Evolutionary conservation across 1,140 invertebrate genomes (phyloP).

Genomic region (Cyphomyrmex costatus): DNA sequence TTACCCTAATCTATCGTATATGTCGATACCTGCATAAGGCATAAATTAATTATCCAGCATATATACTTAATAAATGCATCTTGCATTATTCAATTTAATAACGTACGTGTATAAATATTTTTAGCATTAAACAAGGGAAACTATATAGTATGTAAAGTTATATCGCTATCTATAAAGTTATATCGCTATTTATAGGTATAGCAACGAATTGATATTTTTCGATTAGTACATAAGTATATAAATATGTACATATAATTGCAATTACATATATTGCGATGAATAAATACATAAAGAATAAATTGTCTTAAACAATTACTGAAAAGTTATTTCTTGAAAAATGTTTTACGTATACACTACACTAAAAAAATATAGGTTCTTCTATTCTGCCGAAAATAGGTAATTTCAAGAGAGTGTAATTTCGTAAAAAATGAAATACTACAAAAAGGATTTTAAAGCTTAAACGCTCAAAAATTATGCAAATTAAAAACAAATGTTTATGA

Average conservation of each 20-base stretch:
- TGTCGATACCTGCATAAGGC: not conserved
- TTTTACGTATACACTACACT: too few species aligned
- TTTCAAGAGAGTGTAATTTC: too few species aligned
- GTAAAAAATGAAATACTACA: too few species aligned
- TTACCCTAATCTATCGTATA: constrained; percentile 34
- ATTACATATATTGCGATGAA: not conserved
- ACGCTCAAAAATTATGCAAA: too few species aligned
- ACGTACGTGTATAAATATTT: constrained; percentile 4
- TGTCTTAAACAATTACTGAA: too few species aligned
- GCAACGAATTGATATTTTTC: not conserved
- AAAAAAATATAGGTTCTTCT: too few species aligned
- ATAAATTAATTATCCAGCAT: constrained; percentile 9
- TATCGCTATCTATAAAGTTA: not conserved
- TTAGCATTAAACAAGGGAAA: not conserved
- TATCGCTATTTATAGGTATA: not conserved
- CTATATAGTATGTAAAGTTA: constrained; percentile 9
- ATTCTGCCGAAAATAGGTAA: too few species aligned
- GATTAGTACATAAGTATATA: not conserved
- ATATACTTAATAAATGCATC: constrained; percentile 12
- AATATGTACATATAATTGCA: not conserved
- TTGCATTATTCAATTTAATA: not conserved
- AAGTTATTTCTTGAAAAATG: not conserved
- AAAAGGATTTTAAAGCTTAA: too few species aligned
- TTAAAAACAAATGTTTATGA: too few species aligned
- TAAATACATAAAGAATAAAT: not conserved